phyloP scores from a whole-genome alignment of 2,113 vertebrate species.

The Hystrix cristata region DNA sequence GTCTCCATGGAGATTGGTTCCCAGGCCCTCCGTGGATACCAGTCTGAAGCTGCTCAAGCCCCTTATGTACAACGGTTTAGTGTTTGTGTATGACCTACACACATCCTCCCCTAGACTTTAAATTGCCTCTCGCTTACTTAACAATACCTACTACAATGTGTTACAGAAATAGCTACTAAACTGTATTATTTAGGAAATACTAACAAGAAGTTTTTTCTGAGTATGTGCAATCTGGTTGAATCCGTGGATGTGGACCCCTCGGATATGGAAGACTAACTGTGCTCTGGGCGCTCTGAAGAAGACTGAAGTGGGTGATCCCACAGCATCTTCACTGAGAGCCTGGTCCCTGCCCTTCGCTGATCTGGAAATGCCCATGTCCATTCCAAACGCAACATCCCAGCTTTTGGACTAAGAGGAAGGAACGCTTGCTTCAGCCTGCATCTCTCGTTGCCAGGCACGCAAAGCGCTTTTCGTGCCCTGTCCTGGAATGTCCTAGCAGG shows the following conservation, averaged over 20 bases:
- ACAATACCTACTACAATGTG: not conserved
- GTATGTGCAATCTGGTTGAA: not conserved
- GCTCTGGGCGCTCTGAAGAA: not conserved
- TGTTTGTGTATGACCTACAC: no score
- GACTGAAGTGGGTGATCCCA: not conserved
- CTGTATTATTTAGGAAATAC: not conserved
- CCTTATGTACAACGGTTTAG: not conserved
- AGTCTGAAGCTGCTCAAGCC: not conserved
- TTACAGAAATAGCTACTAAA: not conserved
- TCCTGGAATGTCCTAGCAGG: constrained; percentile 30
- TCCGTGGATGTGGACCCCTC: not conserved
- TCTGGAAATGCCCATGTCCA: not conserved
- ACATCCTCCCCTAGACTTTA: not conserved
- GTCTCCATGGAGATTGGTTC: not conserved
- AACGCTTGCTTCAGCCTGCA: not conserved
- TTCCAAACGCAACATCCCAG: not conserved
- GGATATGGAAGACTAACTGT: not conserved
- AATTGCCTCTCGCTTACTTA: not conserved
- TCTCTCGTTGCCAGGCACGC: not conserved
- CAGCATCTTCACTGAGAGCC: not conserved
- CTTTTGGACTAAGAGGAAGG: not conserved
- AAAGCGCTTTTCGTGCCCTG: not conserved
- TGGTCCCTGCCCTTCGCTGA: not conserved
- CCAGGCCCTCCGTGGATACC: not conserved
- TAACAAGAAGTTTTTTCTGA: no score